Conservation (phyloP, 2,888 invertebrate species). For the Eugnorisma glareosa region DNA sequence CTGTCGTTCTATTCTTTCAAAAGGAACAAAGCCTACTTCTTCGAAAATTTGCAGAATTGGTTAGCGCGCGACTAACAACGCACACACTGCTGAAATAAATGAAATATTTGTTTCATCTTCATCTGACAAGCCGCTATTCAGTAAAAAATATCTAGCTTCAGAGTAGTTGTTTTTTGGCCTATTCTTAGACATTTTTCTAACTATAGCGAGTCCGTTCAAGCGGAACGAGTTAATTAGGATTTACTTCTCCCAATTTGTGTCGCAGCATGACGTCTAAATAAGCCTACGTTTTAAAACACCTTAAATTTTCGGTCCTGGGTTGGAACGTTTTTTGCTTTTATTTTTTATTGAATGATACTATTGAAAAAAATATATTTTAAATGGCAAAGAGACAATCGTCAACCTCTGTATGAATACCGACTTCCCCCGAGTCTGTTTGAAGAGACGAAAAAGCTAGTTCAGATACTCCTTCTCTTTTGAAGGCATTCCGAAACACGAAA, state of each 20-base stretch:
- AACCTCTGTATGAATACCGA: background rate
- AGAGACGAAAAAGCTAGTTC: background rate
- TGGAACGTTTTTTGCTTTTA: background rate
- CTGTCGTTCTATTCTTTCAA: conserved; percentile 14
- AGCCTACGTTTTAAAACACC: conserved; percentile 32
- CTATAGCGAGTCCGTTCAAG: conserved; percentile 65
- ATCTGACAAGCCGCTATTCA: conserved; percentile 7
- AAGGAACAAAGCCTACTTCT: background rate
- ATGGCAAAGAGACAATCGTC: background rate
- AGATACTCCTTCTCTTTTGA: background rate
- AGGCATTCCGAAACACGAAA: background rate
- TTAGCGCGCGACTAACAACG: background rate
- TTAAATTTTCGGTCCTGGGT: conserved; percentile 2
- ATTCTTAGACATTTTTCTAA: conserved; percentile 62
- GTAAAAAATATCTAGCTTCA: conserved; percentile 24
- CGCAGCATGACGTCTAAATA: conserved; percentile 56
- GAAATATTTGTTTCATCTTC: conserved; percentile 23
- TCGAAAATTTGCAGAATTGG: background rate
- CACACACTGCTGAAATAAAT: background rate
- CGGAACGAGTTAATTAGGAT: conserved; percentile 69
- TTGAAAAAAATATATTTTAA: conserved; percentile 18
- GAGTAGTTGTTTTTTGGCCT: conserved; percentile 30
- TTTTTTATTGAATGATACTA: background rate
- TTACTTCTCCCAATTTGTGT: conserved; percentile 70
- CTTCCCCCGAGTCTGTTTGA: background rate